Base-by-base conservation (phyloP, 2,797 vertebrate genomes). In the Melanotaenia pygmaea region DNA sequence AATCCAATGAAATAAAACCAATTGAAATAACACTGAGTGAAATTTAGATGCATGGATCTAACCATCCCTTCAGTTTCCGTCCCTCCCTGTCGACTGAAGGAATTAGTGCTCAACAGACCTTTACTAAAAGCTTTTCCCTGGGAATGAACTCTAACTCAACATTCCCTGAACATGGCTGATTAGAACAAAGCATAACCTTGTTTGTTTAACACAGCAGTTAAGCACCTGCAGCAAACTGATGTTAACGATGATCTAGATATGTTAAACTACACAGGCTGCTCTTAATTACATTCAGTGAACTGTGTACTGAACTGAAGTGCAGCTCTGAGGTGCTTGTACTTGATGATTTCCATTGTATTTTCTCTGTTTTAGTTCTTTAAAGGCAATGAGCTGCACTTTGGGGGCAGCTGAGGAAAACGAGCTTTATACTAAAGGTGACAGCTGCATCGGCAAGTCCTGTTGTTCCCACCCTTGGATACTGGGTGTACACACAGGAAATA, bases 181-280 rank as follows among this genome's bases (percentile, higher is more conserved):
- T n/a, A 16, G 26, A 38, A 51, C 0, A 2, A 10, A 34, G 9
- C 28, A 14, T 28, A 64, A 64, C 4, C 14, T 43, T 26, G 1
- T 40, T 43, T 30, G 5, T 43, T 62, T 37, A 28, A 62, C 59
- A 43, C 16, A 13, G 35, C 16, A 8, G 22, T 16, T 8, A 3
- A 4, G 51, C 50, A 70, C 59, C 59, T 56, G 37, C 51, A 57
- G 59, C 60, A 26, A 50, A 20, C 20, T 26, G 59, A 63, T 63
- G 26, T 53, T 28, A 28, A 10, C 61, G 50, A 6, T 51, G 26
- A 14, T 61, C 20, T n/a, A 14, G 24, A 28, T 5, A 22, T 56
- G 54, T 60, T 60, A 38, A 60, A 40, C 35, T 40, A 37, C 35
- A 37, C 59, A 24, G 58, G n/a, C 58, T 38, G 58, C 37, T 24